Evolutionary conservation across 2,888 invertebrate species (phyloP).

Genomic region (Mythimna lalbum): DNA sequence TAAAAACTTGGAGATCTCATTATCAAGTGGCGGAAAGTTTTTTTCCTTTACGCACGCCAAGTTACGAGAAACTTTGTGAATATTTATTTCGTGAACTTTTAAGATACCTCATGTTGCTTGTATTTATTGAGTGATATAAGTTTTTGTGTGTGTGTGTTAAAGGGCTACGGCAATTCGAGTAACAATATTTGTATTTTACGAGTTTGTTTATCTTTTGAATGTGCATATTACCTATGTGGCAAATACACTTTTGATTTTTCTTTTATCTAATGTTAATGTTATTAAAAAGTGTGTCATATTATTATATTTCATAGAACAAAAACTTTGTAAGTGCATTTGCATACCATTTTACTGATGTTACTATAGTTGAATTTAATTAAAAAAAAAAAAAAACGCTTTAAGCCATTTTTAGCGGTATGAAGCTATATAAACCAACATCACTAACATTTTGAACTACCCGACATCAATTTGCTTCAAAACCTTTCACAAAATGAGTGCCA

Average conservation of each 20-base stretch:
- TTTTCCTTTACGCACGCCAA: constrained; percentile 61
- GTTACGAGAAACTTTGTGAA: constrained; percentile 61
- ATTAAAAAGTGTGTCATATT: no score
- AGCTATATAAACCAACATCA: background rate
- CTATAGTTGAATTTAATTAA: background rate
- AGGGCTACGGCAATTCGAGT: constrained; percentile 7
- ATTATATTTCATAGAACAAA: no score
- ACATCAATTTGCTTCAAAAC: constrained; percentile 9
- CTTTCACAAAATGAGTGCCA: constrained; percentile 13
- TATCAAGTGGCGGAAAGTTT: constrained; percentile 64
- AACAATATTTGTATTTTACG: background rate
- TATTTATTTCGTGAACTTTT: constrained; percentile 64
- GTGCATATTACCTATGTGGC: background rate
- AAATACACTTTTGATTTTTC: background rate
- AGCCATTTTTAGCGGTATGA: background rate
- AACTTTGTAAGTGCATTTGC: no score
- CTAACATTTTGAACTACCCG: background rate
- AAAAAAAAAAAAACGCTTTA: background rate
- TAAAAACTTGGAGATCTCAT: constrained; percentile 71
- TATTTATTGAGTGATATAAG: constrained; percentile 48
- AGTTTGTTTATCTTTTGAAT: background rate
- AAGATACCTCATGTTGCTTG: constrained; percentile 43
- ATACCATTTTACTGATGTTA: background rate
- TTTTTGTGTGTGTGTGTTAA: background rate
- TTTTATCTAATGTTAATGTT: background rate